phyloP scores from a whole-genome alignment of 1,140 invertebrate genomes.

The Drosophila sturtevanti region DNA sequence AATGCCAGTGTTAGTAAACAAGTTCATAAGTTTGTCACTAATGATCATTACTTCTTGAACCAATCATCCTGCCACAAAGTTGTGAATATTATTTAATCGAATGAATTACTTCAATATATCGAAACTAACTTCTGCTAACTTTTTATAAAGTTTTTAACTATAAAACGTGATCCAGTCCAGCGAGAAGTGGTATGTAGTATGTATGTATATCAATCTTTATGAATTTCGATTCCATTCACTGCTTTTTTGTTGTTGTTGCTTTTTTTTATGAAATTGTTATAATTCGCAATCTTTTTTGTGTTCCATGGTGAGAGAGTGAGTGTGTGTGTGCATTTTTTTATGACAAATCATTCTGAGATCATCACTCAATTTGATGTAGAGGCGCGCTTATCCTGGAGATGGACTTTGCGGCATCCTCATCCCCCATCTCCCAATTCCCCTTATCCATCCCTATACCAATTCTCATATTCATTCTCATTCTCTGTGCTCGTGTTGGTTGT shows the following conservation, averaged over 20 bases:
- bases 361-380: slow-evolving; percentile 70
- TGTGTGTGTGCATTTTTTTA: slow-evolving; percentile 29
- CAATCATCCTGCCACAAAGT: too few relatives aligned
- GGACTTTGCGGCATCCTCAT: slow-evolving; percentile 1
- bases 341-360: slow-evolving; percentile 70
- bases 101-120: too few relatives aligned
- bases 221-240: neutral
- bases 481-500: neutral
- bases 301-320: neutral
- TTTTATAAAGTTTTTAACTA: too few relatives aligned
- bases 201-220: neutral
- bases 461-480: neutral
- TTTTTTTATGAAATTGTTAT: neutral
- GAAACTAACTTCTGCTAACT: too few relatives aligned
- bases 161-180: too few relatives aligned
- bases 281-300: slow-evolving; percentile 37
- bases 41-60: too few relatives aligned
- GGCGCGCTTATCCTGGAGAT: slow-evolving; percentile 54
- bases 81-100: too few relatives aligned
- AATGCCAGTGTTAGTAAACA: too few relatives aligned
- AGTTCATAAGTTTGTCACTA: too few relatives aligned
- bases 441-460: too few relatives aligned
- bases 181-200: too few relatives aligned
- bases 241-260: neutral
- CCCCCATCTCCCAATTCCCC: neutral